A percentile compares a stretch with the other conserved stretches of the same genome.
Conservation (phyloP, 2,113 vertebrate species). For the Rhadina sibilatrix region DNA sequence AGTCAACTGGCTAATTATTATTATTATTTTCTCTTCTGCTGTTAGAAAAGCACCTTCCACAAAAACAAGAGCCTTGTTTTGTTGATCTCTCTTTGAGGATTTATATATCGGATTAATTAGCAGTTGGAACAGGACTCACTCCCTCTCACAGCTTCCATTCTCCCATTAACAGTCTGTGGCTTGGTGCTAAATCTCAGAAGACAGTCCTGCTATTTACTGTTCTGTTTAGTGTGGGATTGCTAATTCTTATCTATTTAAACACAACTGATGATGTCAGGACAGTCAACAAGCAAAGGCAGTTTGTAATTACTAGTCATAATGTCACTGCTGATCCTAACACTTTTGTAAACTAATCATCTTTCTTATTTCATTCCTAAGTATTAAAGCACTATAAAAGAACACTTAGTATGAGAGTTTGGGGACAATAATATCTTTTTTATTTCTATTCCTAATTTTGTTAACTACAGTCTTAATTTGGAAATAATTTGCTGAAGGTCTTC, state of each 20-base stretch:
- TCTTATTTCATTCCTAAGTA: background rate
- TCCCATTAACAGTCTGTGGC: slow-evolving; percentile 57
- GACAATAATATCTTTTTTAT: background rate
- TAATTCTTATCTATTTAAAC: slow-evolving; percentile 45
- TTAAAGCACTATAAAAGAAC: background rate
- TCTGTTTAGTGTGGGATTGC: background rate
- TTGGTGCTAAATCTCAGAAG: slow-evolving; percentile 18
- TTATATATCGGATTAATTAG: slow-evolving; percentile 39
- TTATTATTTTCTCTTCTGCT: slow-evolving; percentile 37
- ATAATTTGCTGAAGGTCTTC: background rate
- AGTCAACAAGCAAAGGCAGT: background rate
- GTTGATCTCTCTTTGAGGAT: slow-evolving; percentile 26
- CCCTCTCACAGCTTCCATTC: background rate
- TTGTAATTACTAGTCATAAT: background rate
- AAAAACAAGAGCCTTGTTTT: slow-evolving; percentile 11
- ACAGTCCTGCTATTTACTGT: slow-evolving; percentile 6
- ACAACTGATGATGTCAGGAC: background rate
- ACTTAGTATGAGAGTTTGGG: background rate
- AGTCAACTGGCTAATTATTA: slow-evolving; percentile 46
- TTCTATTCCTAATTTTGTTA: background rate
- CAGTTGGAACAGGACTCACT: slow-evolving; percentile 3
- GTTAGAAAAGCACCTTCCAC: slow-evolving; percentile 27
- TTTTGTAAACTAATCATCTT: background rate
- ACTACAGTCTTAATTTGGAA: background rate
- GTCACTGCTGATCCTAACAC: background rate